A percentile compares a stretch with the other conserved stretches of the same genome.
phyloP scores from a whole-genome alignment of 2,113 vertebrate genomes.

The Oriolus oriolus region DNA sequence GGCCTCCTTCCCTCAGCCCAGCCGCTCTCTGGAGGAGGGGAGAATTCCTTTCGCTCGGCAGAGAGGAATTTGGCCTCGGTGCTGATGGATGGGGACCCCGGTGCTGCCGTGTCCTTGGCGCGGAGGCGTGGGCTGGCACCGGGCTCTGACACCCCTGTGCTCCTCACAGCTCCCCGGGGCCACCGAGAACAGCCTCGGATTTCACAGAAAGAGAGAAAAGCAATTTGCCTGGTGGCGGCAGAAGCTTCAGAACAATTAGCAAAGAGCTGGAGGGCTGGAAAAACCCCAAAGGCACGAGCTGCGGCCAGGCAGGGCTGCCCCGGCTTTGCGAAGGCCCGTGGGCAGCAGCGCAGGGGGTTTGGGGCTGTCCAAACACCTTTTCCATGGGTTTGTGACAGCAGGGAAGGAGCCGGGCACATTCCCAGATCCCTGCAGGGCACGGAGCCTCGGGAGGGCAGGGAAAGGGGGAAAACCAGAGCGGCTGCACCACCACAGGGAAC shows the following conservation, averaged over 20 bases:
- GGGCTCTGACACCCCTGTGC: not conserved
- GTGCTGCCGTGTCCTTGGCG: not conserved
- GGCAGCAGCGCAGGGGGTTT: fast-evolving
- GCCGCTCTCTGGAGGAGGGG: not conserved
- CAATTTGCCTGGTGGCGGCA: not conserved
- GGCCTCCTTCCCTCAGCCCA: not conserved
- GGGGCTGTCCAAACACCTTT: not conserved
- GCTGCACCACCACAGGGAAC: not conserved
- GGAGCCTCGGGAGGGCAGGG: not conserved
- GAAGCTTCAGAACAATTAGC: not conserved
- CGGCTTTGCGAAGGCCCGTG: not conserved
- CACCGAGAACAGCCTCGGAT: not conserved
- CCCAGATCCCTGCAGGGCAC: not conserved
- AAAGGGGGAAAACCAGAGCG: not conserved
- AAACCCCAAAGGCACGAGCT: fast-evolving
- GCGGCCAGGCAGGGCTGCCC: not conserved
- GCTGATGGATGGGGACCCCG: not conserved
- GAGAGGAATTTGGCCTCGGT: slow-evolving; percentile 9
- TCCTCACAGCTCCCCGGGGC: not conserved
- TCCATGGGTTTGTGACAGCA: not conserved
- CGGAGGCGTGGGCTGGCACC: not conserved
- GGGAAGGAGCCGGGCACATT: not conserved
- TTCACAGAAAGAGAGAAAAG: not conserved
- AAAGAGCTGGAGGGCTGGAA: not conserved
- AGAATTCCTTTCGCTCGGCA: not conserved